phyloP scores from a whole-genome alignment of 64 coral and sea anemone species.

The Astreopora myriophthalma region DNA sequence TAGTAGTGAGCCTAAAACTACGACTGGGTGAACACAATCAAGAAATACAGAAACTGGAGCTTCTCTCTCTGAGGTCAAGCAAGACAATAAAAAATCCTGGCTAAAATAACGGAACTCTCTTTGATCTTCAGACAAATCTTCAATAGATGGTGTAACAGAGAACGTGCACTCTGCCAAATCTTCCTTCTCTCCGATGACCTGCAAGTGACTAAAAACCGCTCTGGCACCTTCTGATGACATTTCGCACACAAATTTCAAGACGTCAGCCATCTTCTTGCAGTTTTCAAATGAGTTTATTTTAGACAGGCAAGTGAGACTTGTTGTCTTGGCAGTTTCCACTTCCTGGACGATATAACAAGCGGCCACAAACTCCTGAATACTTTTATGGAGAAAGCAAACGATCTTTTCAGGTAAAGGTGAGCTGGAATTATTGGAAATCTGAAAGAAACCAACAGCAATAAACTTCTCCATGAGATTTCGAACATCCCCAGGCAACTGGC shows the following conservation, averaged over 20 bases:
- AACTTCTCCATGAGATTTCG: neutral
- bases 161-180: neutral
- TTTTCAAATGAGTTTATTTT: neutral
- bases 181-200: neutral
- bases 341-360: slow-evolving; percentile 23
- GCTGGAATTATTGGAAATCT: slow-evolving; percentile 12
- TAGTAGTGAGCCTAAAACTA: neutral
- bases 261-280: neutral
- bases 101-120: neutral
- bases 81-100: neutral
- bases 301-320: neutral
- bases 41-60: neutral
- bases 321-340: neutral
- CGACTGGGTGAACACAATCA: neutral
- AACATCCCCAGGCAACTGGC: neutral
- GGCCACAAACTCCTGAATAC: slow-evolving; percentile 52
- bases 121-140: neutral
- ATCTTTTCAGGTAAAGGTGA: slow-evolving; percentile 15
- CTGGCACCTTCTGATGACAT: slow-evolving; percentile 2
- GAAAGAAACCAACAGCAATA: slow-evolving; percentile 37
- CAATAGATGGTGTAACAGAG: neutral
- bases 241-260: neutral
- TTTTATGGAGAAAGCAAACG: slow-evolving; percentile 47
- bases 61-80: neutral
- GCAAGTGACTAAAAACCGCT: neutral